phyloP scores from a whole-genome alignment of 2,113 vertebrate species.

The rat (Rattus norvegicus) region DNA sequence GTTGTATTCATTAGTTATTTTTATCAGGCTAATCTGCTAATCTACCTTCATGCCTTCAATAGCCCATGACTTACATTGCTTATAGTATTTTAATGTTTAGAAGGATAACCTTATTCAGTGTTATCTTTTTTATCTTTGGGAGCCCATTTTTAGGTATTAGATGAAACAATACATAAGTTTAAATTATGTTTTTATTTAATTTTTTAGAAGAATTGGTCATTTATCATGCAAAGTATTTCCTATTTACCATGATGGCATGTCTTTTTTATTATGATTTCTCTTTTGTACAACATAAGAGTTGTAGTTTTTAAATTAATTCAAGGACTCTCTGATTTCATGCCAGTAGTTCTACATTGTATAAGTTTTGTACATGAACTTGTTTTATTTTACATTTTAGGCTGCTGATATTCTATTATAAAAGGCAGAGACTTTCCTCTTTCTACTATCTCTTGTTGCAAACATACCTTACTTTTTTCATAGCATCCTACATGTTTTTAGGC shows the following conservation, averaged over 20 bases:
- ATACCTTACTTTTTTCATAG: not conserved
- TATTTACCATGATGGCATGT: not conserved
- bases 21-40: not conserved
- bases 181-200: not conserved
- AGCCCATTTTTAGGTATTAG: not conserved
- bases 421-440: not conserved
- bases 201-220: not conserved
- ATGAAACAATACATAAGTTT: not conserved
- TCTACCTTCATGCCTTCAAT: not conserved
- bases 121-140: not conserved
- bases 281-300: not conserved
- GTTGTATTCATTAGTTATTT: conserved; percentile 9
- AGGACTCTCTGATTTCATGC: not conserved
- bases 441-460: not conserved
- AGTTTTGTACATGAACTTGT: not conserved
- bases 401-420: not conserved
- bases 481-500: not conserved
- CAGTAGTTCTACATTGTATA: conserved; percentile 26
- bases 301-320: not conserved
- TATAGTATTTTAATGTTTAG: conserved; percentile 14
- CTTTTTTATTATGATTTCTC: conserved; percentile 17
- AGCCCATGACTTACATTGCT: not conserved
- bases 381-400: not conserved
- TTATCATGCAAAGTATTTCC: not conserved
- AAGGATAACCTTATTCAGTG: not conserved